A percentile compares a stretch with the other conserved stretches of the same genome.
These are phyloP conservation scores for Tinea semifulvella DNA, from an alignment of 2,888 invertebrate species.

Conservation along the genomic window DNA sequence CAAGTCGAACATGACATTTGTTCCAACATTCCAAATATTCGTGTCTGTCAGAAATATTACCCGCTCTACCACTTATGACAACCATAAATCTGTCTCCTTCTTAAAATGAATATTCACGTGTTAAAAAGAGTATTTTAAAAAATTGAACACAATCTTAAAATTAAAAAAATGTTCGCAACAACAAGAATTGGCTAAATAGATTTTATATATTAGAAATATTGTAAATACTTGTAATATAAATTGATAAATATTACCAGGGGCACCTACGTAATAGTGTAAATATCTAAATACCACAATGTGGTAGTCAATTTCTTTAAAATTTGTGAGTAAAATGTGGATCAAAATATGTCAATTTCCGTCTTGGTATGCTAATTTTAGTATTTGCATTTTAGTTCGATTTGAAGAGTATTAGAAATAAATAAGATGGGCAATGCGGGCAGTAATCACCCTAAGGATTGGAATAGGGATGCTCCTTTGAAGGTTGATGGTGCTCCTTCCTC, in stretches of 20 bases:
- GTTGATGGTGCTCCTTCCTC: constrained; percentile 51
- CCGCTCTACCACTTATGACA: too few species aligned
- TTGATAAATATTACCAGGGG: neutral
- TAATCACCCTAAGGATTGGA: constrained; percentile 77
- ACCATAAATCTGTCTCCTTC: too few species aligned
- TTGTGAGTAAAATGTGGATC: neutral
- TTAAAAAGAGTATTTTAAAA: too few species aligned
- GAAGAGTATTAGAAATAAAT: neutral
- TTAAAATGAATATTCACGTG: too few species aligned
- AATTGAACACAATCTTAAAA: too few species aligned
- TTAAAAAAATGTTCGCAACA: constrained; percentile 5
- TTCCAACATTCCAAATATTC: too few species aligned
- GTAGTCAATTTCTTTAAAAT: neutral
- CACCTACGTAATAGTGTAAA: too few species aligned
- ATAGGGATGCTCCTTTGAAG: constrained; percentile 69
- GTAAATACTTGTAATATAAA: neutral
- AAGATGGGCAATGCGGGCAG: constrained; percentile 83
- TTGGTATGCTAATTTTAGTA: constrained; percentile 2
- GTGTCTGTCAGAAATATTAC: too few species aligned
- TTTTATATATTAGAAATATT: neutral
- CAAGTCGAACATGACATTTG: too few species aligned
- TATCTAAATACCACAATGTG: neutral
- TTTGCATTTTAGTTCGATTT: constrained; percentile 4
- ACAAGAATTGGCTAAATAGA: neutral
- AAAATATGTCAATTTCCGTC: neutral